Conservation (phyloP, 2,113 vertebrate genomes). For the Rhagologus leucostigma region DNA sequence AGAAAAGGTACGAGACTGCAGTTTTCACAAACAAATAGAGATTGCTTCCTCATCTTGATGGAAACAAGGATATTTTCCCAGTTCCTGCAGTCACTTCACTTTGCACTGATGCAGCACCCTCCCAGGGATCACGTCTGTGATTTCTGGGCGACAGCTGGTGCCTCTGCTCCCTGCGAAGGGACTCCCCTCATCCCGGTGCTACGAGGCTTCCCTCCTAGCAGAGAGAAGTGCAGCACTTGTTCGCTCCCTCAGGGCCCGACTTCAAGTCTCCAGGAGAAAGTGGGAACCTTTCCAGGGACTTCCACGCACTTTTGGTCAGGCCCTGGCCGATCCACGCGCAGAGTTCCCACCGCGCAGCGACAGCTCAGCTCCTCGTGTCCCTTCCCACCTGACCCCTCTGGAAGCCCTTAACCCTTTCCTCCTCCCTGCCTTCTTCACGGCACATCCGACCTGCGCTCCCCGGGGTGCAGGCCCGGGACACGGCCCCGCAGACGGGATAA, state of each 20-base stretch:
- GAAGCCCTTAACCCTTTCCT: background rate
- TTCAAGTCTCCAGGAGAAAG: conserved; percentile 35
- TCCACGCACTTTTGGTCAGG: conserved; percentile 20
- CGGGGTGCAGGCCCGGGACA: background rate
- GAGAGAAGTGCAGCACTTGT: background rate
- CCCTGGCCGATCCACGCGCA: background rate
- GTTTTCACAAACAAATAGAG: background rate
- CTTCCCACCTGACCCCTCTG: background rate
- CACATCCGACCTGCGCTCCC: background rate
- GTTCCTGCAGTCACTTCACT: background rate
- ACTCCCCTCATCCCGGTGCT: background rate
- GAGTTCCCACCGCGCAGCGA: background rate
- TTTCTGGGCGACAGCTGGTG: accelerated
- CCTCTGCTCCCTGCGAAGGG: background rate
- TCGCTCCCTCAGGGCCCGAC: background rate
- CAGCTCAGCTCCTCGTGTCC: background rate
- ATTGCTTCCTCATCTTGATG: background rate
- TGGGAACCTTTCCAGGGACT: conserved; percentile 38
- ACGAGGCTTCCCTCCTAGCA: background rate
- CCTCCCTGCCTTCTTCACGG: background rate
- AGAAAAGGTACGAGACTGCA: background rate
- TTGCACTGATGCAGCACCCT: background rate
- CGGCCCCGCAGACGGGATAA: background rate
- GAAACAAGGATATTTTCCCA: background rate
- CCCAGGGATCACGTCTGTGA: accelerated